A percentile compares a stretch with the other conserved stretches of the same genome.
These are phyloP conservation scores for Coranthus polyacanthus DNA, from an alignment of 2,797 vertebrate species.

Conservation along the genomic window DNA sequence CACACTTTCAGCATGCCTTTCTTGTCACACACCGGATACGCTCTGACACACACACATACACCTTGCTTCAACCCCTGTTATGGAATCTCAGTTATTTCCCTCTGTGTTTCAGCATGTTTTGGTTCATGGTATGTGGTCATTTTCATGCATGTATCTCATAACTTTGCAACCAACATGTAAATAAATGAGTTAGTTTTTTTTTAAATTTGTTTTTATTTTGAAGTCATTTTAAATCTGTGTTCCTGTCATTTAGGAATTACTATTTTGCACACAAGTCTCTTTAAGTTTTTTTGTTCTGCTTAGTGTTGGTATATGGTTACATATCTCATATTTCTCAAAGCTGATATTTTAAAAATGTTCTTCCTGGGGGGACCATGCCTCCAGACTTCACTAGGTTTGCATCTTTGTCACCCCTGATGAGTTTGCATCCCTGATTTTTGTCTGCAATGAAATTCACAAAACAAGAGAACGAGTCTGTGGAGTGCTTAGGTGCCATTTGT, in stretches of 20 bases:
- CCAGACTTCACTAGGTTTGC: too few species aligned
- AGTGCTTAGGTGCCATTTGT: too few species aligned
- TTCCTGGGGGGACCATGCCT: too few species aligned
- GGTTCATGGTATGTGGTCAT: conserved; percentile 26
- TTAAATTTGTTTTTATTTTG: neutral
- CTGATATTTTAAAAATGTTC: too few species aligned
- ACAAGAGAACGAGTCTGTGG: too few species aligned
- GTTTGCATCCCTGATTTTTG: too few species aligned
- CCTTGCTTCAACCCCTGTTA: conserved; percentile 32
- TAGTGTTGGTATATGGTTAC: neutral
- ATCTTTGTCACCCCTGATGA: too few species aligned
- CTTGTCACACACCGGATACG: conserved; percentile 50
- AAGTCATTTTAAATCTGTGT: neutral
- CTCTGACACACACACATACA: conserved; percentile 2
- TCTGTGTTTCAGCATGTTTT: conserved; percentile 62
- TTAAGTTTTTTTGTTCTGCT: neutral
- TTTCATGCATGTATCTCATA: conserved; percentile 54
- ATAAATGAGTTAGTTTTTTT: neutral
- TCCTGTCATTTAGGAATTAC: neutral
- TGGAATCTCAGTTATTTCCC: conserved; percentile 56
- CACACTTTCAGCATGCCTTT: conserved; percentile 63
- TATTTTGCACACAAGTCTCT: conserved; percentile 9
- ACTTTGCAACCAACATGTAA: conserved; percentile 18
- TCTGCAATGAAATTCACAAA: too few species aligned
- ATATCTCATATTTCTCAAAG: too few species aligned